These are phyloP conservation scores for Clarias gariepinus DNA, from an alignment of 2,113 vertebrate genomes.

Conservation along the genomic window DNA sequence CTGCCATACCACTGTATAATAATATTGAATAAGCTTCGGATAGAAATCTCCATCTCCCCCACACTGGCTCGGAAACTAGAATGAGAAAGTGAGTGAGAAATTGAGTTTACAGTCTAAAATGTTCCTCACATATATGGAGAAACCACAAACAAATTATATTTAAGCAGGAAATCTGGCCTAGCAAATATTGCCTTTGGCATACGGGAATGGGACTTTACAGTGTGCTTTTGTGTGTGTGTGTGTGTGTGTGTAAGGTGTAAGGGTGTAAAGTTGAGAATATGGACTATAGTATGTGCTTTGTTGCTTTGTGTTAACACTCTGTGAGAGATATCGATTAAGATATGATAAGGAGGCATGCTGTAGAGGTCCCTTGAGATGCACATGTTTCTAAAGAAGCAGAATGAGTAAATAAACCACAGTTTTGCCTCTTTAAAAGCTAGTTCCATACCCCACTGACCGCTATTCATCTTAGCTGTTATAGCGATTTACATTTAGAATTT, in stretches of 20 bases:
- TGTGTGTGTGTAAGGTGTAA: neutral
- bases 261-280: neutral
- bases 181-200: neutral
- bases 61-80: neutral
- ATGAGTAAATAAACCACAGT: slow-evolving; percentile 69
- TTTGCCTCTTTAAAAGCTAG: slow-evolving; percentile 34
- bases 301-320: slow-evolving; percentile 71
- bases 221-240: neutral
- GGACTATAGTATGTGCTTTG: slow-evolving; percentile 44
- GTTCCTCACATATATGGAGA: neutral
- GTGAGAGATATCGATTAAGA: slow-evolving; percentile 75
- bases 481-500: neutral
- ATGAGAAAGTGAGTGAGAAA: neutral
- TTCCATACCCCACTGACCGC: neutral
- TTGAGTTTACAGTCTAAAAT: neutral
- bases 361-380: slow-evolving; percentile 64
- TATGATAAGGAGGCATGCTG: slow-evolving; percentile 72
- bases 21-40: slow-evolving; percentile 42
- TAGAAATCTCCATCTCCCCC: slow-evolving; percentile 31
- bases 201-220: neutral
- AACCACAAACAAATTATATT: neutral
- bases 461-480: neutral
- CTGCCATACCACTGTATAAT: slow-evolving; percentile 51
- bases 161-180: neutral
- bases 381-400: slow-evolving; percentile 52